These are phyloP conservation scores for Epizoanthus illoricatus DNA, from an alignment of 92 coral and sea anemone genomes.

Conservation along the genomic window DNA sequence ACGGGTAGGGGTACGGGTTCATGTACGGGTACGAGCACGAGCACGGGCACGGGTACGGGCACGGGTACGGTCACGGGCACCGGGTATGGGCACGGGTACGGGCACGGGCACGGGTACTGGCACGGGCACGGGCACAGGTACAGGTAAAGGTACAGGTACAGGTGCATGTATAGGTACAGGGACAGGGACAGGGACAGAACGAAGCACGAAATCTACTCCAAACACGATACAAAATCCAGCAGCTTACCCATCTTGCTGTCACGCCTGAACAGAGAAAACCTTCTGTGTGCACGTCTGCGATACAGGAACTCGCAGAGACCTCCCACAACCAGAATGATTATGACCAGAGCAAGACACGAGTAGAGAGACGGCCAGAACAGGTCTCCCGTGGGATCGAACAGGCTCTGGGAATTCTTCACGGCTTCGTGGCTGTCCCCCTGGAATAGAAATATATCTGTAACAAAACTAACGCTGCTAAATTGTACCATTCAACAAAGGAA, in stretches of 20 bases:
- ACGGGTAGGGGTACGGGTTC: too few relatives aligned
- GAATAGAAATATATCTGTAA: neutral
- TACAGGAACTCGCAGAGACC: constrained; percentile 52
- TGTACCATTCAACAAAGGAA: neutral
- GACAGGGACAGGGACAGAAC: too few relatives aligned
- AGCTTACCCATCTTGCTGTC: constrained; percentile 8
- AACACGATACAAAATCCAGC: too few relatives aligned
- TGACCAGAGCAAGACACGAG: constrained; percentile 61
- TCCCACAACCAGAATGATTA: constrained; percentile 61
- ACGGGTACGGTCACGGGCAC: too few relatives aligned
- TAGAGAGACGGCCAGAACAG: constrained; percentile 87
- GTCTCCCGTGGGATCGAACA: constrained; percentile 92
- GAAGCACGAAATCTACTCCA: too few relatives aligned
- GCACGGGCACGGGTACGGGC: too few relatives aligned
- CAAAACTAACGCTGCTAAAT: neutral
- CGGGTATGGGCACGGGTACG: too few relatives aligned
- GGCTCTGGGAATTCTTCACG: constrained; percentile 77
- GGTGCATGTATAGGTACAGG: too few relatives aligned
- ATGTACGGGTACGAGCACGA: too few relatives aligned
- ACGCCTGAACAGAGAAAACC: constrained; percentile 9
- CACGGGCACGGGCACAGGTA: too few relatives aligned
- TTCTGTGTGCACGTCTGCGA: constrained; percentile 25
- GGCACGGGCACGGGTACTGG: too few relatives aligned
- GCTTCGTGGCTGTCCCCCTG: constrained; percentile 66
- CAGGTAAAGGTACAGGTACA: too few relatives aligned